These are phyloP conservation scores for Dendrolimus pini DNA, from an alignment of 2,888 invertebrate species.

Conservation along the genomic window DNA sequence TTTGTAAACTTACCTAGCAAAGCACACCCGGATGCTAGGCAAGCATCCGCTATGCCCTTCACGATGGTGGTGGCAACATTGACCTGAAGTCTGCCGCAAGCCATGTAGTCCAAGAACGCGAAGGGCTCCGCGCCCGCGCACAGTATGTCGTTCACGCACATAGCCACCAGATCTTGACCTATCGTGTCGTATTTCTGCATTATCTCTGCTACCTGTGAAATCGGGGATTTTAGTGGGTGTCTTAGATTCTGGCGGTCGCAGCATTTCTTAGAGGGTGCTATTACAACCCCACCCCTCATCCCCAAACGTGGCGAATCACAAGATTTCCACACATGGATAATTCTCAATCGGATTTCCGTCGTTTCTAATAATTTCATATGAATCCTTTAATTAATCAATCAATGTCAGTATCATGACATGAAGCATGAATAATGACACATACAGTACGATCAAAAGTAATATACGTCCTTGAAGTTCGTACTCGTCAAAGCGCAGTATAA, in stretches of 20 bases:
- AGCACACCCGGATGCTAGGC: constrained; percentile 89
- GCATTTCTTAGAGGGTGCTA: too few species aligned
- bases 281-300: too few species aligned
- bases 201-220: constrained; percentile 87
- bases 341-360: too few species aligned
- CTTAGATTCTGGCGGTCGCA: background rate
- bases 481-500: too few species aligned
- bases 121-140: constrained; percentile 97
- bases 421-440: too few species aligned
- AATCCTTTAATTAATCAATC: too few species aligned
- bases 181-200: constrained; percentile 87
- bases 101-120: constrained; percentile 98
- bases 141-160: constrained; percentile 98
- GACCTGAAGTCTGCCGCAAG: constrained; percentile 90
- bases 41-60: constrained; percentile 92
- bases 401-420: too few species aligned
- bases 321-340: too few species aligned
- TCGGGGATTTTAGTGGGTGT: constrained; percentile 11
- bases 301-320: too few species aligned
- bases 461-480: too few species aligned
- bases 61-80: constrained; percentile 86
- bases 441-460: too few species aligned
- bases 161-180: constrained; percentile 97
- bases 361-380: too few species aligned
- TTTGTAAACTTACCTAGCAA: constrained; percentile 83